Evolutionary conservation across 2,113 vertebrate species (phyloP).

Genomic region (Lepus europaeus): DNA sequence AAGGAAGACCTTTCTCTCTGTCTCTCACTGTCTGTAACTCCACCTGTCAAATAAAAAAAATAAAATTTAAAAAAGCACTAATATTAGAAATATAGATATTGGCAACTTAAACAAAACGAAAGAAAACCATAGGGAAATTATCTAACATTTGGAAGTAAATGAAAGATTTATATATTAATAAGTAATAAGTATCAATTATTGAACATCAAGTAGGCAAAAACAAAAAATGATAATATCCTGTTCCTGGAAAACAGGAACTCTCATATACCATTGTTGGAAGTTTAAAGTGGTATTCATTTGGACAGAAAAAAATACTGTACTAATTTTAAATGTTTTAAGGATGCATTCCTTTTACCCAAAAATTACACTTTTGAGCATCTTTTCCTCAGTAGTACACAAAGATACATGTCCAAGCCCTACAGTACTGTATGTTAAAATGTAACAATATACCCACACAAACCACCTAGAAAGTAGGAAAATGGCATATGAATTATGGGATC

Average conservation of each 20-base stretch:
- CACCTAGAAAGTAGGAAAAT: neutral
- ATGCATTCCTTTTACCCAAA: neutral
- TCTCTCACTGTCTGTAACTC: too few relatives aligned
- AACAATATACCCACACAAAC: neutral
- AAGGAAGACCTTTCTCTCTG: too few relatives aligned
- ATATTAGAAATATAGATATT: neutral
- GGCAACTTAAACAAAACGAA: neutral
- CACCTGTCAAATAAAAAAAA: too few relatives aligned
- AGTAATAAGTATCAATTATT: conserved; percentile 10
- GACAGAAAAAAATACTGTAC: neutral
- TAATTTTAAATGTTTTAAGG: neutral
- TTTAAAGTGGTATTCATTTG: neutral
- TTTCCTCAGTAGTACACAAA: too few relatives aligned
- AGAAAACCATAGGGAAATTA: neutral
- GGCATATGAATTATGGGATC: neutral
- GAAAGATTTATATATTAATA: neutral
- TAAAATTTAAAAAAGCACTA: neutral
- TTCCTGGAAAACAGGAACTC: neutral
- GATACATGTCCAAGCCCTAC: neutral
- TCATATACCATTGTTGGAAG: neutral
- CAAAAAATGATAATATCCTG: neutral
- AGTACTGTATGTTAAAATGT: neutral
- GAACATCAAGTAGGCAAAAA: neutral
- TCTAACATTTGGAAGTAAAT: neutral
- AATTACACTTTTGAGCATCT: too few relatives aligned